A percentile compares a stretch with the other conserved stretches of the same genome.
These are phyloP conservation scores for Ameiurus melas DNA, from an alignment of 2,113 vertebrate species.

Conservation along the genomic window DNA sequence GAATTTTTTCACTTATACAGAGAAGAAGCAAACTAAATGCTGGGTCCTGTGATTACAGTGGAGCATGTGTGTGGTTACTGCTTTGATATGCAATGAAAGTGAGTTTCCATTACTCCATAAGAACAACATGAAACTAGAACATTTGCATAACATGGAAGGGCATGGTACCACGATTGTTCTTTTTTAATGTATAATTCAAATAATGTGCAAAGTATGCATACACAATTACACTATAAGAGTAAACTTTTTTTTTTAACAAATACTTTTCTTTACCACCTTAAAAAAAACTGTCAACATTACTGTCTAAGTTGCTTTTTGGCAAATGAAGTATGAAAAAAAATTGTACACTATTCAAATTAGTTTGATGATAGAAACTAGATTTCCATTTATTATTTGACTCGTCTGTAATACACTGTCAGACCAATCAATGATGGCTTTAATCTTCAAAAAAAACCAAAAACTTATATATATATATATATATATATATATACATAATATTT, in stretches of 20 bases:
- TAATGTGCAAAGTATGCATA: neutral
- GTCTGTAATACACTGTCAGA: neutral
- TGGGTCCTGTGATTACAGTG: conserved; percentile 15
- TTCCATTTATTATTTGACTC: neutral
- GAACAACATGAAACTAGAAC: conserved; percentile 4
- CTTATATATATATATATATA: no score
- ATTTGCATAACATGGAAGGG: conserved; percentile 10
- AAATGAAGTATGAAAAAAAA: neutral
- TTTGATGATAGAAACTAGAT: neutral
- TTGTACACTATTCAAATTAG: neutral
- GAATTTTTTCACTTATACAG: conserved; percentile 59
- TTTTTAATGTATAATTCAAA: neutral
- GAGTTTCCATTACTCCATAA: conserved; percentile 7
- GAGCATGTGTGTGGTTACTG: conserved; percentile 10
- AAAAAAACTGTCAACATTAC: neutral
- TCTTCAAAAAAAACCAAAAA: no score
- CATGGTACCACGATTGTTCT: neutral
- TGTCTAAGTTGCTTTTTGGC: neutral
- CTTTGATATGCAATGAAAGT: conserved; percentile 36
- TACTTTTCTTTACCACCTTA: neutral
- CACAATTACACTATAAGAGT: neutral
- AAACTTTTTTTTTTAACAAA: no score
- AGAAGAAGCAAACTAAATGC: conserved; percentile 33
- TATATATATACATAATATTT: no score
- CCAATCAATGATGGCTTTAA: neutral